Percentiles rank a stretch among this genome's conserved stretches.
These are phyloP conservation scores for Bellardia pandia DNA, from an alignment of 2,888 invertebrate genomes.

Conservation along the genomic window DNA sequence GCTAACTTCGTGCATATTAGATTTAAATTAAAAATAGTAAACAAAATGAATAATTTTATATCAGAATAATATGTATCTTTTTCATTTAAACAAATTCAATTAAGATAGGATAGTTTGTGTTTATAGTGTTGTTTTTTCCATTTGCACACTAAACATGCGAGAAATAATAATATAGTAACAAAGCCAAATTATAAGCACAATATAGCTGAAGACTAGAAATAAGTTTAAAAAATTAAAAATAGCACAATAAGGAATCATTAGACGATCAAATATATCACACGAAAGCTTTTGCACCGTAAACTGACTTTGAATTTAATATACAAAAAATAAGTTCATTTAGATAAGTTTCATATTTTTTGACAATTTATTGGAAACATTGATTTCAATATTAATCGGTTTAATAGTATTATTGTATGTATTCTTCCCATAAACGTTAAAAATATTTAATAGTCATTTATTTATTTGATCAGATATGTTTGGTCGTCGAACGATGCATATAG, in stretches of 20 bases:
- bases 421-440: no score
- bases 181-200: slow-evolving; percentile 42
- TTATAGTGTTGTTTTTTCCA: neutral
- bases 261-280: no score
- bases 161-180: slow-evolving; percentile 7
- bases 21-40: neutral
- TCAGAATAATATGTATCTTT: neutral
- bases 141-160: slow-evolving; percentile 1
- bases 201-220: slow-evolving; percentile 58
- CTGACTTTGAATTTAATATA: no score
- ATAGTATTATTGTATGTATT: no score
- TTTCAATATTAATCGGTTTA: no score
- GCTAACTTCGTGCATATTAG: neutral
- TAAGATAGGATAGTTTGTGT: neutral
- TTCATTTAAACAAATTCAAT: slow-evolving; percentile 1
- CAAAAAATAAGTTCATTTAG: no score
- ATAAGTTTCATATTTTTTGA: no score
- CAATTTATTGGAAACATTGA: no score
- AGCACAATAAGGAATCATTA: slow-evolving; percentile 29
- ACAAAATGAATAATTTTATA: neutral
- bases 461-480: no score
- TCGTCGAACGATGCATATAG: no score
- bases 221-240: slow-evolving; percentile 39
- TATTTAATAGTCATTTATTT: no score
- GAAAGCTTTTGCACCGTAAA: no score